Base-by-base conservation (phyloP, 2,888 invertebrate genomes). In the Hyalella azteca region DNA sequence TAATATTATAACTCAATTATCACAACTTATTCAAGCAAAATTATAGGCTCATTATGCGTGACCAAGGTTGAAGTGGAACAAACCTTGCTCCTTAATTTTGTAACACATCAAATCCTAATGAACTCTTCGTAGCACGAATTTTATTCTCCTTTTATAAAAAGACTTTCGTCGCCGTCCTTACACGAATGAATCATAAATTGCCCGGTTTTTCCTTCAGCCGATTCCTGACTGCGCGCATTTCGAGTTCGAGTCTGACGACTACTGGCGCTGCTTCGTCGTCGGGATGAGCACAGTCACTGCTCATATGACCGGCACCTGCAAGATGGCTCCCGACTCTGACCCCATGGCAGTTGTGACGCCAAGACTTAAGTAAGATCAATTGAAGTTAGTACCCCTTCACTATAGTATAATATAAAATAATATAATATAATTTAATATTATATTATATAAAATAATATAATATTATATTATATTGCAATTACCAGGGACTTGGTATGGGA, bases 111-210 rank as follows among this genome's bases (percentile, higher is more conserved):
- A 32, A 7, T 32, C 29, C 49, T 40, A 7, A 78, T 78, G n/a
- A n/a, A 66, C 19, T 32, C 45, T 36, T 36, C 45, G 41, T 77
- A 3, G 84, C 84, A 36, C 85, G n/a, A n/a, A n/a, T n/a, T n/a
- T n/a, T n/a, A n/a, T n/a, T n/a, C 84, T 4, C 85, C 85, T 90
- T 91, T 85, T 92, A 95, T 0, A 94, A 93, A 0, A 95, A 95
- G 88, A 93, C 95, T 32, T 93, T 91, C 0, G 90, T 95, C 0
- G 93, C 93, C 0, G 87, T 95, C 15, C 95, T 0, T 90, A 91
- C 73, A 91, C 95, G 0, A 91, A 93, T 87, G 90, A 91, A 85
- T 89, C 88, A 39, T 89, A 90, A 39, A 93, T 93, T 0, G 94
- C 94, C 13, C 89, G 90, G 39, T 66, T 66, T 36, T 22, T 36